Conservation (phyloP, 2,888 invertebrate species). For the Agonopterix subpropinquella region DNA sequence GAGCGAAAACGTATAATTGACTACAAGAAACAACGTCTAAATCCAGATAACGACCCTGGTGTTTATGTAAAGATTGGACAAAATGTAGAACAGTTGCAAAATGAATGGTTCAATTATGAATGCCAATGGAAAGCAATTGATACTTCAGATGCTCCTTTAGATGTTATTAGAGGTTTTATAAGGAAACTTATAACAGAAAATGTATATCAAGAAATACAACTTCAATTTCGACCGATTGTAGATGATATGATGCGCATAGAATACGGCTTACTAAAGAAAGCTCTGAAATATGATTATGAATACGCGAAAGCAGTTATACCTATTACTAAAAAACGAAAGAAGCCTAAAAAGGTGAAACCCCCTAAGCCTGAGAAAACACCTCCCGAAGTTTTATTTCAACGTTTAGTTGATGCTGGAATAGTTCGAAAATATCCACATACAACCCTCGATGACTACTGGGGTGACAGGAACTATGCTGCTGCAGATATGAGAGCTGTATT, state of each 20-base stretch:
- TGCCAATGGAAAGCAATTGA: slow-evolving; percentile 55
- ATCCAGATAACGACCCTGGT: slow-evolving; percentile 63
- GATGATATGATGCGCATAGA: slow-evolving; percentile 81
- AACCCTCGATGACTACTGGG: slow-evolving; percentile 79
- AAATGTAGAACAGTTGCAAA: slow-evolving; percentile 26
- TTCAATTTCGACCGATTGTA: slow-evolving; percentile 80
- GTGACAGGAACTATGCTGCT: slow-evolving; percentile 80
- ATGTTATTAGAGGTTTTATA: slow-evolving; percentile 78
- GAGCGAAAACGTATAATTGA: slow-evolving; percentile 57
- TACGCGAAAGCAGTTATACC: slow-evolving; percentile 31
- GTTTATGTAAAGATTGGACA: slow-evolving; percentile 41
- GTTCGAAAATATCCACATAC: slow-evolving; percentile 78
- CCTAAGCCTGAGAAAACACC: slow-evolving; percentile 79
- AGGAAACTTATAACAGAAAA: slow-evolving; percentile 79
- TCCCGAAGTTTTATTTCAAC: slow-evolving; percentile 81
- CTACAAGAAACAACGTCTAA: slow-evolving; percentile 62
- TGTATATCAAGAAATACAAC: slow-evolving; percentile 78
- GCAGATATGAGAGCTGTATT: slow-evolving; percentile 60
- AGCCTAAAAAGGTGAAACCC: slow-evolving; percentile 53
- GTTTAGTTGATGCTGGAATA: slow-evolving; percentile 81
- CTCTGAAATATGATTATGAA: slow-evolving; percentile 57
- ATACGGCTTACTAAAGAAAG: slow-evolving; percentile 68
- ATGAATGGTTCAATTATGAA: slow-evolving; percentile 47
- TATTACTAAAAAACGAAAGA: slow-evolving; percentile 45
- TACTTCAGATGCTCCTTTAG: slow-evolving; percentile 59